Percentiles rank a stretch among this genome's conserved stretches.
These are phyloP conservation scores for Diplazon laetatorius DNA, from an alignment of 2,888 invertebrate genomes.

Conservation along the genomic window DNA sequence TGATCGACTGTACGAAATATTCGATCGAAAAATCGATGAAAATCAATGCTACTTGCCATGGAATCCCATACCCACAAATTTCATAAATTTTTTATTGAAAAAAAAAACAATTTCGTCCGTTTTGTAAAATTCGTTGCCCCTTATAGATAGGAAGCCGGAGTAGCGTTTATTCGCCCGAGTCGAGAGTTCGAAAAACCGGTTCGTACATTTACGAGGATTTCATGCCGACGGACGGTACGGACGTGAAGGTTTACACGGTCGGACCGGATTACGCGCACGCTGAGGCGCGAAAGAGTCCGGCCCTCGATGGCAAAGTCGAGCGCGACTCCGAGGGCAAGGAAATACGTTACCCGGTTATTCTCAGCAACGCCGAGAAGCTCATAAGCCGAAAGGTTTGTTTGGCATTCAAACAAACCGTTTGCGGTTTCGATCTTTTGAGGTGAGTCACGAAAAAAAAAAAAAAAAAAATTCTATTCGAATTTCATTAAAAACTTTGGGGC, in stretches of 20 bases:
- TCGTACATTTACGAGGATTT: slow-evolving; percentile 99
- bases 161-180: slow-evolving; percentile 99
- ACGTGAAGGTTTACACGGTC: slow-evolving; percentile 96
- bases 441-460: slow-evolving; percentile 75
- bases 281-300: slow-evolving; percentile 99
- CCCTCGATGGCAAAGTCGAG: slow-evolving; percentile 98
- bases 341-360: slow-evolving; percentile 98
- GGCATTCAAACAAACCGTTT: slow-evolving; percentile 99
- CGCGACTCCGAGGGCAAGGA: slow-evolving; percentile 99
- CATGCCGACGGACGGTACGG: slow-evolving; percentile 98
- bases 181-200: slow-evolving; percentile 97
- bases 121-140: slow-evolving; percentile 56
- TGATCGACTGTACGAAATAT: not conserved
- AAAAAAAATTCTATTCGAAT: not conserved
- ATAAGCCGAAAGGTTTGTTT: slow-evolving; percentile 98
- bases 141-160: slow-evolving; percentile 97
- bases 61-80: too few relatives aligned
- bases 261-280: slow-evolving; percentile 99
- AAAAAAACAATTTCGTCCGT: not conserved
- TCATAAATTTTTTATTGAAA: not conserved
- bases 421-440: slow-evolving; percentile 98
- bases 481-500: too few relatives aligned
- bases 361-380: slow-evolving; percentile 98
- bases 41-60: too few relatives aligned
- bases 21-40: slow-evolving; percentile 1